phyloP scores from a whole-genome alignment of 2,113 vertebrate genomes.

The Micronycteris hirsuta region DNA sequence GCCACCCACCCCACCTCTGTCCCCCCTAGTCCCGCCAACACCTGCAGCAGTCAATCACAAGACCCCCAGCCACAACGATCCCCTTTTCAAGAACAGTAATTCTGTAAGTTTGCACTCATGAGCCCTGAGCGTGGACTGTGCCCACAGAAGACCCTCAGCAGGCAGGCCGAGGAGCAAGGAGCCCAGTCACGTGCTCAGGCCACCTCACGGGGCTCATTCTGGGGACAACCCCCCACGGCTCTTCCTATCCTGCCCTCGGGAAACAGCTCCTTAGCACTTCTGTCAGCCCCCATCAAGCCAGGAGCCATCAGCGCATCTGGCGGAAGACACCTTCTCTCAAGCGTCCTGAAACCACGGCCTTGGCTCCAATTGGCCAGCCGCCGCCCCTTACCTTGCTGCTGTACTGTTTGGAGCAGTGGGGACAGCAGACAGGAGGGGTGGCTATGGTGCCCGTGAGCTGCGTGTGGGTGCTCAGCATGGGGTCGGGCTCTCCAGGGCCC shows the following conservation, averaged over 20 bases:
- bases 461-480: conserved; percentile 98
- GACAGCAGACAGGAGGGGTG: conserved; percentile 95
- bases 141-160: background rate
- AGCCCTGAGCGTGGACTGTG: background rate
- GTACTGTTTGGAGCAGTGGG: conserved; percentile 98
- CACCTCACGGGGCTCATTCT: background rate
- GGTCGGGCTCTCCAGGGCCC: conserved; percentile 94
- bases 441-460: conserved; percentile 97
- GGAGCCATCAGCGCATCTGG: background rate
- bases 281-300: background rate
- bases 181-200: background rate
- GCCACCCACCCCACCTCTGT: background rate
- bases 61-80: background rate
- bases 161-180: background rate
- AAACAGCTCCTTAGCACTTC: background rate
- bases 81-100: background rate
- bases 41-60: background rate
- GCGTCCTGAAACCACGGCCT: background rate
- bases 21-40: background rate
- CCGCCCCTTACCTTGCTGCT: conserved; percentile 91
- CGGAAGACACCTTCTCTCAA: background rate
- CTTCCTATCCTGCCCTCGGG: background rate
- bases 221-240: background rate
- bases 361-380: background rate
- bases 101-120: background rate